Percentiles rank a stretch among this genome's conserved stretches.
Conservation (phyloP, 2,797 vertebrate species). For the Miichthys miiuy region DNA sequence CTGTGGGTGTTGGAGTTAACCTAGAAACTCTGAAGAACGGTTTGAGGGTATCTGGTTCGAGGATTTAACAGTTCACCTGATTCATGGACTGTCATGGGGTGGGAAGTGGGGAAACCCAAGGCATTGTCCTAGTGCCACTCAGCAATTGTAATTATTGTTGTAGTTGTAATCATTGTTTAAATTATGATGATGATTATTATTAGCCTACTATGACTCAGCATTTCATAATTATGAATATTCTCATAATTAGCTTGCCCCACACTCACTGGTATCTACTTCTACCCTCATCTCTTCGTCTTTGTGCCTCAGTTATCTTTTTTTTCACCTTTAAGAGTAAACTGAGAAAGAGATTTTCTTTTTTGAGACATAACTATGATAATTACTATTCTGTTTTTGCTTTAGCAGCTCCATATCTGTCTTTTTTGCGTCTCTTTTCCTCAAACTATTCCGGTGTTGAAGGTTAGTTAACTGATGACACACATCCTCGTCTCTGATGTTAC, state of each 20-base stretch:
- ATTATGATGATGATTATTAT: background rate
- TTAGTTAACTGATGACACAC: constrained; percentile 86
- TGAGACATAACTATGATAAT: constrained; percentile 20
- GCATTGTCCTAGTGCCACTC: background rate
- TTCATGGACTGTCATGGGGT: background rate
- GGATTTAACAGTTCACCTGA: constrained; percentile 22
- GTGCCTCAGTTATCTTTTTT: background rate
- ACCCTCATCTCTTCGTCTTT: background rate
- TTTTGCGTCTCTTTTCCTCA: constrained; percentile 46
- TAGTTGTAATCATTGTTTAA: background rate
- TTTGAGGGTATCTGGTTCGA: constrained; percentile 18
- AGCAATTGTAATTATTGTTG: background rate
- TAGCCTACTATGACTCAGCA: background rate
- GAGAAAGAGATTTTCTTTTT: constrained; percentile 26
- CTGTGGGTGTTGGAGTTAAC: constrained; percentile 16
- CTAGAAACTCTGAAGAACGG: constrained; percentile 28
- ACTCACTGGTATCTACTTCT: background rate
- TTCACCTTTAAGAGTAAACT: constrained; percentile 11
- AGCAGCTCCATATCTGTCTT: constrained; percentile 22
- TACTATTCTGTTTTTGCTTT: constrained; percentile 31
- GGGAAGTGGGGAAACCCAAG: background rate
- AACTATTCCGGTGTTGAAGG: constrained; percentile 68
- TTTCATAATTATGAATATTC: constrained; percentile 2
- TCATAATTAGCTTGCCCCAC: background rate
- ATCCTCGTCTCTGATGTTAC: constrained; percentile 83